Conservation (phyloP, 2,113 vertebrate genomes). For the Enhydra lutris region DNA sequence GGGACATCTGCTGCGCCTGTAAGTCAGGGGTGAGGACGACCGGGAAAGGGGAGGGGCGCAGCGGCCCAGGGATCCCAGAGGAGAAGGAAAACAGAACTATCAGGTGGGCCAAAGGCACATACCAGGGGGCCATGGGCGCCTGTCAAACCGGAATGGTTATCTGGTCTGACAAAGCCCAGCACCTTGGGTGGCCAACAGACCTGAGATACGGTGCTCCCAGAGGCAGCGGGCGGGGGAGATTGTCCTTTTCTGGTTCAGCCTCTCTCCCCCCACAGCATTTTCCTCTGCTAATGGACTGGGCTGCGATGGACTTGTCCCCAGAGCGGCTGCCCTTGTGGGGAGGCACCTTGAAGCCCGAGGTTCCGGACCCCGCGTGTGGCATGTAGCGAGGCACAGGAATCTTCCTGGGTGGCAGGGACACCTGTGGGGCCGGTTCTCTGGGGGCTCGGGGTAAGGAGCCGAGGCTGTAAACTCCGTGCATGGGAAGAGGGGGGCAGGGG, state of each 20-base stretch:
- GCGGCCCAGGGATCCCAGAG: neutral
- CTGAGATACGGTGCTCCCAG: neutral
- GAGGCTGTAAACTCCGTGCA: neutral
- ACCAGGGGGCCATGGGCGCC: neutral
- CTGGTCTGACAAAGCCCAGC: slow-evolving; percentile 26
- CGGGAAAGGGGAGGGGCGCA: neutral
- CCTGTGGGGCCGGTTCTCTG: neutral
- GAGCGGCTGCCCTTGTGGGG: neutral
- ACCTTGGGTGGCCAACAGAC: slow-evolving; percentile 42
- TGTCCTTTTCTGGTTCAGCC: neutral
- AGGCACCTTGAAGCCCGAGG: neutral
- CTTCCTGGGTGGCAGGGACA: neutral
- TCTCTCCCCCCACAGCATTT: neutral
- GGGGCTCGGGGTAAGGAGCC: neutral
- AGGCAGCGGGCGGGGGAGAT: neutral
- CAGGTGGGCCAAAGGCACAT: slow-evolving; percentile 18
- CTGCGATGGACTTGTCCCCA: neutral
- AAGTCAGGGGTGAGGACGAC: neutral
- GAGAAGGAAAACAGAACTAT: slow-evolving; percentile 36
- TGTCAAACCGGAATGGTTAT: slow-evolving; percentile 49
- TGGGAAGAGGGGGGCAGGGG: neutral
- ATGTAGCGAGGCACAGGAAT: accelerated
- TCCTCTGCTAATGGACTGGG: neutral
- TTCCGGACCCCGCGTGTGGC: too few species aligned
- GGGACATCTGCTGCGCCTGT: neutral